These are phyloP conservation scores for Cromileptes altivelis DNA, from an alignment of 2,113 vertebrate species.

Conservation along the genomic window DNA sequence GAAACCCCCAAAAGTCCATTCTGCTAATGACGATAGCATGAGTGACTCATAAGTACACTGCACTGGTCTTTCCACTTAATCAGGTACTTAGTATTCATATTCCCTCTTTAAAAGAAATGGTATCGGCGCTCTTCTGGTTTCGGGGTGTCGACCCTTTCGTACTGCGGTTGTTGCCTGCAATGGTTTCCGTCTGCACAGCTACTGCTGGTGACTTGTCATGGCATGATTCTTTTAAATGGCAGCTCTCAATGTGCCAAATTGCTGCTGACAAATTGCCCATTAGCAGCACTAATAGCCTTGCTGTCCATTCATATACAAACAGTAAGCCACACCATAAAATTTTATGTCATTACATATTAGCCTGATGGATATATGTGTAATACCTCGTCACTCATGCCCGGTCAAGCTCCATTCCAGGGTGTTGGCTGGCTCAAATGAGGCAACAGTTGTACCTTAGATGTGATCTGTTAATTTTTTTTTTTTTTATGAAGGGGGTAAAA, in stretches of 20 bases:
- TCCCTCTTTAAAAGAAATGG: neutral
- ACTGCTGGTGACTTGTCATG: slow-evolving; percentile 7
- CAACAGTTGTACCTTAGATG: neutral
- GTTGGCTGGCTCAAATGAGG: neutral
- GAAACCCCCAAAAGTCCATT: neutral
- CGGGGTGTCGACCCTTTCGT: neutral
- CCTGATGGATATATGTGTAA: slow-evolving; percentile 26
- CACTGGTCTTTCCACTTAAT: neutral
- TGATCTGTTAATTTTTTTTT: neutral
- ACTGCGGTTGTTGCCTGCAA: neutral
- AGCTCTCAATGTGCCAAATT: slow-evolving; percentile 31
- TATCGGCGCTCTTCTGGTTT: neutral
- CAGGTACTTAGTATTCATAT: neutral
- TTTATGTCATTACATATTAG: slow-evolving; percentile 44
- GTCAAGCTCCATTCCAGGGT: neutral
- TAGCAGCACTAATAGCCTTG: slow-evolving; percentile 40
- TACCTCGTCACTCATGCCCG: slow-evolving; percentile 9
- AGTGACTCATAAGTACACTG: neutral
- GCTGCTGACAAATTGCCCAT: slow-evolving; percentile 37
- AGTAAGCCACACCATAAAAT: slow-evolving; percentile 40
- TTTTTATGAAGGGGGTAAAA: neutral
- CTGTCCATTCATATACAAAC: slow-evolving; percentile 45
- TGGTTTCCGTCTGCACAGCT: neutral
- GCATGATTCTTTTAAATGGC: slow-evolving; percentile 4
- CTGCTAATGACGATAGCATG: neutral